These are phyloP conservation scores for Siniperca undulata DNA, from an alignment of 2,797 vertebrate genomes.

Conservation along the genomic window DNA sequence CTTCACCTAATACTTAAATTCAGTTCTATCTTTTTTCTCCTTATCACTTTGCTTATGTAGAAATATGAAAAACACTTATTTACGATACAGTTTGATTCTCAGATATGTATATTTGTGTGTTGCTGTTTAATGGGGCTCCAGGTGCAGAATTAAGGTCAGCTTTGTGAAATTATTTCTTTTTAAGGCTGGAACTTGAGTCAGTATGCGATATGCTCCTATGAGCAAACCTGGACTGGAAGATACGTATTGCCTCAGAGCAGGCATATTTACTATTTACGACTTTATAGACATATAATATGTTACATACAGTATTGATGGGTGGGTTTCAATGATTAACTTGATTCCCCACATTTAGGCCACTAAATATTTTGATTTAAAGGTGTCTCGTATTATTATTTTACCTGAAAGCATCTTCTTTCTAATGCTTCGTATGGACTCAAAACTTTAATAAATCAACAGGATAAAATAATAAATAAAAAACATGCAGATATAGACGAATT, in stretches of 20 bases:
- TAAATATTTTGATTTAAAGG: conserved; percentile 31
- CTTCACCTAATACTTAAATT: conserved; percentile 17
- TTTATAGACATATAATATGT: conserved; percentile 27
- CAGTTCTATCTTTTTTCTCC: neutral
- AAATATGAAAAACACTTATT: conserved; percentile 35
- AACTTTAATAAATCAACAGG: neutral
- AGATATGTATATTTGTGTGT: conserved; percentile 30
- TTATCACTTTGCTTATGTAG: conserved; percentile 12
- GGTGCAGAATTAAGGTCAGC: conserved; percentile 59
- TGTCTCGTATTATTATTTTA: conserved; percentile 33
- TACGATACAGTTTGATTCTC: conserved; percentile 38
- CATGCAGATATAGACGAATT: conserved; percentile 29
- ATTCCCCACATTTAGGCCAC: conserved; percentile 57
- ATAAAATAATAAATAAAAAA: conserved; percentile 12
- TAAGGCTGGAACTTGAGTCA: conserved; percentile 61
- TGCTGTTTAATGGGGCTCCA: conserved; percentile 46
- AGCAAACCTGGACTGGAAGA: conserved; percentile 51
- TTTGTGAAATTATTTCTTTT: conserved; percentile 48
- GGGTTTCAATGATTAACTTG: conserved; percentile 61
- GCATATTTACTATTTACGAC: conserved; percentile 30
- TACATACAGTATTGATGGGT: conserved; percentile 31
- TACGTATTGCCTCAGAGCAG: conserved; percentile 15
- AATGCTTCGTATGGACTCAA: conserved; percentile 10
- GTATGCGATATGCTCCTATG: conserved; percentile 21
- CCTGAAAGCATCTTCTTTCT: conserved; percentile 39